Conservation (phyloP, 2,888 invertebrate species). For the Epsilonema sp. region DNA sequence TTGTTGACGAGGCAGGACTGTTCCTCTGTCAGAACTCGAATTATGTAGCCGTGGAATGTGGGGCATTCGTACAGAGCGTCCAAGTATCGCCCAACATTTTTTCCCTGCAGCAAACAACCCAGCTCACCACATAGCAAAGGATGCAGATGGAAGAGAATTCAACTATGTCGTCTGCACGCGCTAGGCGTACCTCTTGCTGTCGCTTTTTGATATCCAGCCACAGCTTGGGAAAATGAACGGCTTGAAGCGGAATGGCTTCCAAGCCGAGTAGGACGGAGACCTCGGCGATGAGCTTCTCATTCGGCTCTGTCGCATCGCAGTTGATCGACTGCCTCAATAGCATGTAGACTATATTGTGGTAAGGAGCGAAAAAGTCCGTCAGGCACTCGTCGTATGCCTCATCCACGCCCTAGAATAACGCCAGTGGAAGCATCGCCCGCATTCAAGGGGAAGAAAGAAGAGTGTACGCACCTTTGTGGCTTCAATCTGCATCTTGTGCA, state of each 20-base stretch:
- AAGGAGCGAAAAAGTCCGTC: neutral
- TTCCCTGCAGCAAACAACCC: no score
- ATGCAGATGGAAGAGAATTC: no score
- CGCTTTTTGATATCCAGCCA: constrained; percentile 53
- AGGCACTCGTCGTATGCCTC: neutral
- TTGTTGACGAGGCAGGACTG: no score
- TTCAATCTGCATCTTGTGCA: constrained; percentile 53
- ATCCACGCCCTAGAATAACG: neutral
- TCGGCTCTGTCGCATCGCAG: neutral
- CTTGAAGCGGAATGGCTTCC: constrained; percentile 66
- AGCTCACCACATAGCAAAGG: no score
- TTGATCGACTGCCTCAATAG: neutral
- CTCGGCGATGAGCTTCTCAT: neutral
- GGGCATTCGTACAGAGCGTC: no score
- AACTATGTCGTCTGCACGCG: no score
- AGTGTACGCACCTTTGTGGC: constrained; percentile 39
- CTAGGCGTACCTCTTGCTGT: neutral
- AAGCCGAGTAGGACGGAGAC: constrained; percentile 55
- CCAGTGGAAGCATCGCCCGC: neutral
- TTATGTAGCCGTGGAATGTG: no score
- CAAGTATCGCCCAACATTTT: no score
- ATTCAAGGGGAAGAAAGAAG: neutral
- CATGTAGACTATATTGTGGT: neutral
- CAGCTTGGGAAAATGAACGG: constrained; percentile 68
- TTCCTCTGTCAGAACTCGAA: no score